These are phyloP conservation scores for Halcyon malimbica DNA, from an alignment of 2,113 vertebrate genomes.

Conservation along the genomic window DNA sequence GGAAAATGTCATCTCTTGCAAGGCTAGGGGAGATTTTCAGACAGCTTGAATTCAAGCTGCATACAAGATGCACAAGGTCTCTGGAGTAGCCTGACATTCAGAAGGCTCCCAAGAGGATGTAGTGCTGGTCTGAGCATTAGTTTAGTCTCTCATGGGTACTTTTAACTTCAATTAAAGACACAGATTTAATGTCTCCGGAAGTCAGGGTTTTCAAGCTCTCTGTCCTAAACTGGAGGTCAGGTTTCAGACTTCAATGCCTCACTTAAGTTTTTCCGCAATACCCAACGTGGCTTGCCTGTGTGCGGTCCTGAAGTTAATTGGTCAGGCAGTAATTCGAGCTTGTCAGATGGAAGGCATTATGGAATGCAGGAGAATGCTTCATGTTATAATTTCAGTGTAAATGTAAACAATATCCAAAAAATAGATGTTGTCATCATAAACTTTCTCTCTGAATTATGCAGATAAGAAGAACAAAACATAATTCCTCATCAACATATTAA, in stretches of 20 bases:
- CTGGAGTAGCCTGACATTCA: background rate
- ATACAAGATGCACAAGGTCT: background rate
- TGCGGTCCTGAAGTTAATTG: constrained; percentile 22
- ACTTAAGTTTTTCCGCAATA: constrained; percentile 7
- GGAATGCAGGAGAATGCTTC: constrained; percentile 44
- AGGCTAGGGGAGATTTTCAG: background rate
- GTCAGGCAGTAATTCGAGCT: constrained; percentile 12
- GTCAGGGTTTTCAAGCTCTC: background rate
- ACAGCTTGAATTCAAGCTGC: background rate
- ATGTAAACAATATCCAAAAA: constrained; percentile 28
- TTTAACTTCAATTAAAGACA: background rate
- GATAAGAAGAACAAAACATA: background rate
- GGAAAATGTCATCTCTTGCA: background rate
- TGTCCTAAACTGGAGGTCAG: constrained; percentile 25
- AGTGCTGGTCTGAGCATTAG: background rate
- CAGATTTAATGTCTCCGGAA: background rate
- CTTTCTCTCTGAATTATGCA: constrained; percentile 31
- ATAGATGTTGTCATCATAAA: background rate
- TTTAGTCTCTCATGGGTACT: background rate
- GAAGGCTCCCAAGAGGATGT: background rate
- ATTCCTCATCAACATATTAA: constrained; percentile 46
- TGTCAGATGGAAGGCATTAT: constrained; percentile 14
- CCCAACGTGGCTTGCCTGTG: background rate
- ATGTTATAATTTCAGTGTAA: constrained; percentile 15
- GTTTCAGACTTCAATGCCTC: background rate